These are phyloP conservation scores for Tenthredo livida DNA, from an alignment of 2,888 invertebrate species.

Conservation along the genomic window DNA sequence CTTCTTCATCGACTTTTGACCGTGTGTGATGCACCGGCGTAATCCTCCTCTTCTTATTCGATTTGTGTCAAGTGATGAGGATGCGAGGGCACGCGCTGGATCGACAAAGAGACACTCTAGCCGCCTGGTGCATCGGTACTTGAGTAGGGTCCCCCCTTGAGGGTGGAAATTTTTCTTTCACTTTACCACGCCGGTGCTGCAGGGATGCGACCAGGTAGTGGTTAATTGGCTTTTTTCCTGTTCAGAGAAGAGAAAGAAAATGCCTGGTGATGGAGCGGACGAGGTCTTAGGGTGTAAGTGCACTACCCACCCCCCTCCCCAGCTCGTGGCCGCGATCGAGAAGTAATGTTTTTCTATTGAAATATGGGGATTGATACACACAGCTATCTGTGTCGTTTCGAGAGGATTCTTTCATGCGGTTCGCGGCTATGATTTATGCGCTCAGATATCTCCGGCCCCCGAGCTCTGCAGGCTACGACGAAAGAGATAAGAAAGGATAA, in stretches of 20 bases:
- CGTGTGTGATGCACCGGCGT: neutral
- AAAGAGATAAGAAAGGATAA: constrained; percentile 45
- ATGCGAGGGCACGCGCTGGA: constrained; percentile 39
- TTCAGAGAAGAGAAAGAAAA: neutral
- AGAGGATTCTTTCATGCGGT: neutral
- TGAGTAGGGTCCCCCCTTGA: neutral
- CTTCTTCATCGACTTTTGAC: neutral
- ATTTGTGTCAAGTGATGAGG: constrained; percentile 42
- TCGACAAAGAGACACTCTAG: constrained; percentile 30
- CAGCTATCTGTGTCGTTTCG: constrained; percentile 1
- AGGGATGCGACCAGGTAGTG: neutral
- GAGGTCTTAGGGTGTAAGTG: neutral
- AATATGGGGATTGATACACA: constrained; percentile 25
- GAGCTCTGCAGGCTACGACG: neutral
- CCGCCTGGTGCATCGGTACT: neutral
- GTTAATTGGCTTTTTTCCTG: neutral
- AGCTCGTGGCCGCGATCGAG: neutral
- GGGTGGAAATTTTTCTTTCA: constrained; percentile 30
- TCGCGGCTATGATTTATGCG: constrained; percentile 38
- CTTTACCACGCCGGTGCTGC: neutral
- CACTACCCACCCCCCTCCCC: neutral
- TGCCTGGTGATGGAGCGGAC: neutral
- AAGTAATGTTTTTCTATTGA: constrained; percentile 6
- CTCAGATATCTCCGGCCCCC: constrained; percentile 20
- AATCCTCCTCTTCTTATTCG: constrained; percentile 13